Evolutionary conservation across 2,113 vertebrate species (phyloP), one percentile per base, ranked within the genome.

Genomic region (Thymallus thymallus): DNA sequence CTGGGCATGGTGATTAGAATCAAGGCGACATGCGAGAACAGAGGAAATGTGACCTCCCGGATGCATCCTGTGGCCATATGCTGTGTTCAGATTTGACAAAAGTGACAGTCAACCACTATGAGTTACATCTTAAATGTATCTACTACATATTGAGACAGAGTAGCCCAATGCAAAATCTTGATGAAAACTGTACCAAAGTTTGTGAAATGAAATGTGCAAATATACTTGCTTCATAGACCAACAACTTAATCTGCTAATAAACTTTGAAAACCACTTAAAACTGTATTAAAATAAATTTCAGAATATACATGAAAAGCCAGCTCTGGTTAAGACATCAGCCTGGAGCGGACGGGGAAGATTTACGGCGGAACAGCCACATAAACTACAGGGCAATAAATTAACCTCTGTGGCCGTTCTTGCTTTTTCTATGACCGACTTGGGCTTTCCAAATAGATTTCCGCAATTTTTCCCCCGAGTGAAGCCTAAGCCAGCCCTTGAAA

Each of bases 261-360:
- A 83, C 60, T 55, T 75, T 74, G 58, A 65, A 23, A 71, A 71
- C 56, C 64, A 75, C 63, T 75, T 68, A 32, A 62, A 77, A 70
- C 35, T 70, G 45, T 30, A 69, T 72, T 69, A 46, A 41, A 35
- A 73, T 81, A 69, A 68, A 68, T 76, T 71, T 55, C 46, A 72
- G 68, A 72, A 69, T 68, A 70, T 58, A 66, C 61, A 70, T 55
- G 68, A 70, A 72, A 82, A 67, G 23, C n/a, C 41, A 29, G 13
- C 68, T 84, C 83, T 86, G 85, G 46, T 80, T 66, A 80, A 83
- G 35, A 71, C 82, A 88, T 88, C 76, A 84, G 72, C 23, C 58
- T 72, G 68, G 64, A 60, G 66, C 45, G 24, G 76, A 78, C 55
- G 63, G 62, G 2, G 32, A 48, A 82, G 75, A 87, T 87, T 87